Base-by-base conservation (phyloP, 2,113 vertebrate genomes). In the Hiodon alosoides region DNA sequence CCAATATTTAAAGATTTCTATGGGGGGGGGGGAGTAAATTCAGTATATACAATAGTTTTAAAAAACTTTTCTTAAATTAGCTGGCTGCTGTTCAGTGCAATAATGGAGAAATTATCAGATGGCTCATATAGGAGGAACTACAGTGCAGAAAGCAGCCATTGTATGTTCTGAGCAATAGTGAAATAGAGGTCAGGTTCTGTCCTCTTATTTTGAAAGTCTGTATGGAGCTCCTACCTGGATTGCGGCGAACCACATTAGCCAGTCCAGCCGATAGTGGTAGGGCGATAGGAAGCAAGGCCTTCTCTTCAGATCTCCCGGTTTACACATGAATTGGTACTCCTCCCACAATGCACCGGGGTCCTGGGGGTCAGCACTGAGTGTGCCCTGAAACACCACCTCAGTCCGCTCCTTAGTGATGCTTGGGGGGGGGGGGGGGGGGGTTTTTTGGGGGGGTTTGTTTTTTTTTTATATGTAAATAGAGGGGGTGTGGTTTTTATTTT, bases 161-260 rank as follows among this genome's bases (percentile, higher is more conserved):
- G 31, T 31, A 0, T 31, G 31, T 31, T 31, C 31, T 31, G 31
- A 31, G 31, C 31, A 31, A 31, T 31, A 31, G 31, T 31, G 31
- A 1, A 31, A 31, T 31, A 31, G 31, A 31, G 31, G 31, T 31
- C 31, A 31, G 31, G 31, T 31, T 31, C 31, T 31, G 31, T 31
- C 31, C 31, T 31, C 31, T 31, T 31, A 31, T 2, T 31, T 31
- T 31, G 31, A 31, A 31, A 16, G 73, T 2, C 9, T 8, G 52
- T 47, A 1, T 2, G 7, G 13, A 4, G 17, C 0, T 51, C 64
- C 47, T n/a, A 96, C 96, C 94, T 98, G 96, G 83, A 99, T 96
- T 67, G 96, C 95, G 0, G 96, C 94, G 0, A 98, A 96, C 97
- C 97, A 99, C 97, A 99, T 97, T 13, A 98, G 96, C 97, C 97